Conservation (phyloP, 2,797 vertebrate species). For the Bovichtus diacanthus region DNA sequence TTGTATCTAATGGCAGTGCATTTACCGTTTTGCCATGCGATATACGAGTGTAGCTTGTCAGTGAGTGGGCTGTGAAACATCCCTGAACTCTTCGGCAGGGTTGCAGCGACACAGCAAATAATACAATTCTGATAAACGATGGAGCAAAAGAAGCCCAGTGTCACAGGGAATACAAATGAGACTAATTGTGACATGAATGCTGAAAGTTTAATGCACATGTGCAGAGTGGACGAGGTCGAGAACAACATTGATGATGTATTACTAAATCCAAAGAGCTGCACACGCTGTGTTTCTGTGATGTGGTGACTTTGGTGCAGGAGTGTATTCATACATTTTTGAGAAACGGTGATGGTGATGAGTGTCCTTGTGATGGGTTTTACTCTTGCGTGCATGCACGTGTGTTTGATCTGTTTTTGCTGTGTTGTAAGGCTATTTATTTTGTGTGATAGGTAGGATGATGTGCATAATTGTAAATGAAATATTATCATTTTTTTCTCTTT, state of each 20-base stretch:
- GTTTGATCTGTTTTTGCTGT: not conserved
- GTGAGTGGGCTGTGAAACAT: slow-evolving; percentile 36
- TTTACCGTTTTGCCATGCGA: slow-evolving; percentile 20
- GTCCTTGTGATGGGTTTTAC: not conserved
- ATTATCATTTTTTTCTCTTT: not conserved
- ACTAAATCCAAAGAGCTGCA: slow-evolving; percentile 26
- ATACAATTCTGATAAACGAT: slow-evolving; percentile 5
- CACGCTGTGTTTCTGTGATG: not conserved
- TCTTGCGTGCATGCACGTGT: not conserved
- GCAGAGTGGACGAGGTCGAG: slow-evolving; percentile 2
- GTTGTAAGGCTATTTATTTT: not conserved
- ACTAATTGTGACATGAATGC: slow-evolving; percentile 19
- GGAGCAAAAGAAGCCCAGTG: slow-evolving; percentile 22
- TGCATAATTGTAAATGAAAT: not conserved
- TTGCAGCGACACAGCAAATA: slow-evolving; percentile 35
- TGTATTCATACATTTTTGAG: not conserved
- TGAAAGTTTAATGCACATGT: slow-evolving; percentile 18
- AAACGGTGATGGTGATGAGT: slow-evolving; percentile 6
- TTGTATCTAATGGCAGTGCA: slow-evolving; percentile 33
- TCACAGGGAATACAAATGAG: slow-evolving; percentile 26
- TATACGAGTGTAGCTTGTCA: slow-evolving; percentile 23
- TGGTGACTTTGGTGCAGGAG: slow-evolving; percentile 1
- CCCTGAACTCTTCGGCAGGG: slow-evolving; percentile 19
- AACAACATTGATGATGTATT: not conserved
- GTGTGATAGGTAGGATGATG: not conserved